phyloP scores from a whole-genome alignment of 1,140 invertebrate species.

The Habropoda laboriosa region DNA sequence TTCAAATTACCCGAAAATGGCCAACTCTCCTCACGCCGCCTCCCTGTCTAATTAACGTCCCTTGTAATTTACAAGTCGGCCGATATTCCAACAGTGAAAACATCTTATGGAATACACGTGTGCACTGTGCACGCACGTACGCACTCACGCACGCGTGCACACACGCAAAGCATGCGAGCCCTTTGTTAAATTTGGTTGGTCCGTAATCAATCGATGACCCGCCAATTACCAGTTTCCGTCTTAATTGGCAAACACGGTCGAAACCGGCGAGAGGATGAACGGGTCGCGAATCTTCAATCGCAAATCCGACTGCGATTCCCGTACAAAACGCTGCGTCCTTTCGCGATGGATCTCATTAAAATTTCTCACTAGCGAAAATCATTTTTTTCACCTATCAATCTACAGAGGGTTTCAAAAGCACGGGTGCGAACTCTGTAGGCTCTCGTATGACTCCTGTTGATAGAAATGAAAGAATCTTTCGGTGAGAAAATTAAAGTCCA shows the following conservation, averaged over 20 bases:
- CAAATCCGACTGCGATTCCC: conserved; percentile 28
- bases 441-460: too few relatives aligned
- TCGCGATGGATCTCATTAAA: neutral
- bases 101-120: neutral
- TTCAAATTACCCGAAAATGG: conserved; percentile 1
- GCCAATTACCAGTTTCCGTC: conserved; percentile 61
- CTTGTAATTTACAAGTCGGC: neutral
- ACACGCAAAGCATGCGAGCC: conserved; percentile 20
- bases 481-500: too few relatives aligned
- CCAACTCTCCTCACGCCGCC: neutral
- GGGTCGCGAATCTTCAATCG: conserved; percentile 12
- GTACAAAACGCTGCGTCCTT: neutral
- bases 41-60: neutral
- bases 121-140: neutral
- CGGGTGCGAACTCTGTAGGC: too few relatives aligned
- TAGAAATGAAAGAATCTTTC: too few relatives aligned
- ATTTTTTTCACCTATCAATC: too few relatives aligned
- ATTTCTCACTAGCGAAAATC: neutral
- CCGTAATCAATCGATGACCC: conserved; percentile 64
- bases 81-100: neutral
- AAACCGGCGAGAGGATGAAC: conserved; percentile 32
- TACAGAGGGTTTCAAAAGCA: too few relatives aligned
- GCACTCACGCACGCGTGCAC: neutral
- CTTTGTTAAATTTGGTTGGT: conserved; percentile 63
- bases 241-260: conserved; percentile 65